Percentiles rank a stretch among this genome's conserved stretches.
These are phyloP conservation scores for Halocynthia aurantium DNA, from an alignment of 23 tunicate genomes.

Conservation along the genomic window DNA sequence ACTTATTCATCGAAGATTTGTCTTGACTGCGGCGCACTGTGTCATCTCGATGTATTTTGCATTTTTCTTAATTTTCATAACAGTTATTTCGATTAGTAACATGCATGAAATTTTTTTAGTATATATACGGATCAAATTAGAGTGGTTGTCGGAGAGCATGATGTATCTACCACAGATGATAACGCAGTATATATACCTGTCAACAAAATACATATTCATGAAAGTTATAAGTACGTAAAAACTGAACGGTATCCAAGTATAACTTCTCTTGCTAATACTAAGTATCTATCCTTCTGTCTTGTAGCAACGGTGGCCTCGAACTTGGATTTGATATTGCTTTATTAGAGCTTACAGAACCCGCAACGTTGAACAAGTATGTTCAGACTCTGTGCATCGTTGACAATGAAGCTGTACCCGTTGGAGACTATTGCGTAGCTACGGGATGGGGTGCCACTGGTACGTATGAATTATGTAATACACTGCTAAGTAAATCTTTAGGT, in stretches of 20 bases:
- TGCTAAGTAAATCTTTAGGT: no score
- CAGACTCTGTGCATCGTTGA: not conserved
- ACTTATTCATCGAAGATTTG: not conserved
- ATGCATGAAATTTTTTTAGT: not conserved
- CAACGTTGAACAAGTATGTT: not conserved
- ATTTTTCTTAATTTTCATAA: not conserved
- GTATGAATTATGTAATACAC: not conserved
- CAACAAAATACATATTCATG: not conserved
- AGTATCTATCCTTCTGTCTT: not conserved
- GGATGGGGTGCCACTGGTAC: constrained; percentile 15
- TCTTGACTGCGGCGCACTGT: constrained; percentile 6
- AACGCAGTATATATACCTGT: no score
- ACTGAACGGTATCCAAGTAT: not conserved
- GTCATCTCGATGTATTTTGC: not conserved
- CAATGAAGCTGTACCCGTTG: not conserved
- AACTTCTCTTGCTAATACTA: not conserved
- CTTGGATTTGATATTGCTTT: not conserved
- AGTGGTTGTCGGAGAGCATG: not conserved
- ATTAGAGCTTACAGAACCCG: not conserved
- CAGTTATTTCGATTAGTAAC: not conserved
- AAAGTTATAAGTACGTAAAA: not conserved
- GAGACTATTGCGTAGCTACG: constrained; percentile 9
- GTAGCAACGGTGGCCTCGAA: not conserved
- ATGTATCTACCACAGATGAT: not conserved
- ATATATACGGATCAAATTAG: not conserved